Percentiles rank a stretch among this genome's conserved stretches.
Conservation (phyloP, 2,113 vertebrate genomes). For the Enhydra lutris region DNA sequence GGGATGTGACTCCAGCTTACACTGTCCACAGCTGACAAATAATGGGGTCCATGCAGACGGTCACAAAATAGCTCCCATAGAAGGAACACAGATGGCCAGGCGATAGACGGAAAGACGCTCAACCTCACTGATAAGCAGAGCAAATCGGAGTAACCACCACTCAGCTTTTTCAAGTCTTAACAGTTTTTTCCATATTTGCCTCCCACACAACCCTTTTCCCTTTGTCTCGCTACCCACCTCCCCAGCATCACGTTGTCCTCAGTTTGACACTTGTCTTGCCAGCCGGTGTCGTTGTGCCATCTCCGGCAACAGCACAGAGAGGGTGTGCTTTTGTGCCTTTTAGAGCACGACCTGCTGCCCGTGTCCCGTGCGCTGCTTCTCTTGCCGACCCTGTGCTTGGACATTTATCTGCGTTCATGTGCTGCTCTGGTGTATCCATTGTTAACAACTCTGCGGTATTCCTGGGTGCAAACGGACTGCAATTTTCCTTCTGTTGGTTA, state of each 20-base stretch:
- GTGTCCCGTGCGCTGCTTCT: neutral
- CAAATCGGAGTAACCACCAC: neutral
- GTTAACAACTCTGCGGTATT: neutral
- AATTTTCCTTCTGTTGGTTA: neutral
- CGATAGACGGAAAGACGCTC: neutral
- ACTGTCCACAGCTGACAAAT: rapidly evolving
- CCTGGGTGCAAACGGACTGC: too few relatives aligned
- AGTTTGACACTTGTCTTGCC: neutral
- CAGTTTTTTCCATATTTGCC: neutral
- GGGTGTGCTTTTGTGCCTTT: neutral
- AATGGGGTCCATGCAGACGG: neutral
- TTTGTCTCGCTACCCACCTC: neutral
- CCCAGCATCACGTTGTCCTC: neutral
- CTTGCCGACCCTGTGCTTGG: neutral
- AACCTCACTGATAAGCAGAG: neutral
- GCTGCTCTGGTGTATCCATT: neutral
- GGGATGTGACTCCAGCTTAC: rapidly evolving
- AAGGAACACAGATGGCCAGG: neutral
- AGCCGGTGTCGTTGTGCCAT: neutral
- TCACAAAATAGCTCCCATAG: neutral
- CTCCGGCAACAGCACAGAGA: neutral
- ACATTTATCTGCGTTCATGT: neutral
- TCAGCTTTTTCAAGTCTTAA: neutral
- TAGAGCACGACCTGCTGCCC: neutral
- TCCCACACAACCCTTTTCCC: neutral